Base-by-base conservation (phyloP, 2,797 vertebrate species). In the Neopelma chrysocephalum region DNA sequence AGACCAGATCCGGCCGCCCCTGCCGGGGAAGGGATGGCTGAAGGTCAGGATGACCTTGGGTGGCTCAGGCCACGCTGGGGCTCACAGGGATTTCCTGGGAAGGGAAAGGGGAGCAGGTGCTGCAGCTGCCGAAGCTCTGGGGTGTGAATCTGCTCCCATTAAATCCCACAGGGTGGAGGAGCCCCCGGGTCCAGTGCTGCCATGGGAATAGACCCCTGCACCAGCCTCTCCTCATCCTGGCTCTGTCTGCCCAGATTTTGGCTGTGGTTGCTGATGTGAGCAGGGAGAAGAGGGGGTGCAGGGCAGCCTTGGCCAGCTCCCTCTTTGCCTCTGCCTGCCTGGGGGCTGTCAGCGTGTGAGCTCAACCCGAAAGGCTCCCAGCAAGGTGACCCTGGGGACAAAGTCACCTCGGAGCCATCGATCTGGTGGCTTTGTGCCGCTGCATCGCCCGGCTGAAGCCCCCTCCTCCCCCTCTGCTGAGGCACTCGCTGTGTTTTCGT, bases 61-160 rank as follows among this genome's bases (percentile, higher is more conserved):
- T 34, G 34, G 64, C 69, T 81, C 25, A 20, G 69, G 9, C 47
- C 0, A 0, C 7, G 1, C 70, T 14, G 53, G 40, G 50, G 47
- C 68, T 82, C 27, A 1, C 36, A 19, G 51, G 65, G 21, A 5
- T 43, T 61, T 75, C 48, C 25, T 1, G 2, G 47, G 29, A 10
- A 47, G 58, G 57, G 26, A 75, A 48, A 50, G 53, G 61, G 48
- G n/a, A 64, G 42, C 40, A 26, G 57, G 36, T 0, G 1, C 17
- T n/a, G 42, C 0, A 3, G 27, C 13, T 38, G 42, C 38, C 0
- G 0, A n/a, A 66, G 20, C 42, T 19, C 12, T 0, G 0, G 5
- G 16, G 15, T 26, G 13, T 26, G 27, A 53, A 11, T 27, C 70
- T 51, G 34, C 26, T 70, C 15, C 45, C 0, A 0, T n/a, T 84